Evolutionary conservation across 2,113 vertebrate species (phyloP), one percentile per base, ranked within the genome.

Genomic region (Toxotes chatareus): DNA sequence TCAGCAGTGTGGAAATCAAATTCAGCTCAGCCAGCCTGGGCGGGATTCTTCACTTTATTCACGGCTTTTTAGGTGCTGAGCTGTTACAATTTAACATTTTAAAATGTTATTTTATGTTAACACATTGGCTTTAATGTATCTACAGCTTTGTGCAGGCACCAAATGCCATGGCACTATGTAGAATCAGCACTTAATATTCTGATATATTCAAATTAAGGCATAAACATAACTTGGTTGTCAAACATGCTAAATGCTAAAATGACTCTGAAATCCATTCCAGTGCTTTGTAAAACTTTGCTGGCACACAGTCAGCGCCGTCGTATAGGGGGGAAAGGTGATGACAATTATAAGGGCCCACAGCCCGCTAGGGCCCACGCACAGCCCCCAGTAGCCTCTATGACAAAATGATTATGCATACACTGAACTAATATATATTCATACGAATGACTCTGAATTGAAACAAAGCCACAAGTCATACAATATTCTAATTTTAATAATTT

Each of bases 1-100:
- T 80, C 82, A 40, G 47, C 57, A 16, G 23, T 66, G 56, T 83
- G 74, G 64, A 60, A 80, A 79, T 78, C 12, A 51, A 60, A 83
- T 79, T 83, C 55, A 64, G 56, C 70, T 86, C 77, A 55, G 65
- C 71, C 65, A 21, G 62, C 51, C 79, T 51, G 1, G 4, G 23
- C 8, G 1, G 40, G n/a, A 62, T 31, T 47, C 38, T 49, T 66
- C 19, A 62, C 42, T 56, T 70, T 14, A 55, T 73, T 27, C n/a
- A 23, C 21, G 2, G 53, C 61, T 68, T 73, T 78, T 75, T 10
- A 66, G 19, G 75, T 67, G 59, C n/a, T 38, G 27, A 61, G 17
- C 36, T 72, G 44, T 21, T 13, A 63, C 1, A n/a, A 1, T 27
- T 27, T 27, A 27, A 27, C 27, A 27, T 27, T 27, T 27, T 27